Conservation (phyloP, 2,797 vertebrate genomes). For the Synaphobranchus kaupii region DNA sequence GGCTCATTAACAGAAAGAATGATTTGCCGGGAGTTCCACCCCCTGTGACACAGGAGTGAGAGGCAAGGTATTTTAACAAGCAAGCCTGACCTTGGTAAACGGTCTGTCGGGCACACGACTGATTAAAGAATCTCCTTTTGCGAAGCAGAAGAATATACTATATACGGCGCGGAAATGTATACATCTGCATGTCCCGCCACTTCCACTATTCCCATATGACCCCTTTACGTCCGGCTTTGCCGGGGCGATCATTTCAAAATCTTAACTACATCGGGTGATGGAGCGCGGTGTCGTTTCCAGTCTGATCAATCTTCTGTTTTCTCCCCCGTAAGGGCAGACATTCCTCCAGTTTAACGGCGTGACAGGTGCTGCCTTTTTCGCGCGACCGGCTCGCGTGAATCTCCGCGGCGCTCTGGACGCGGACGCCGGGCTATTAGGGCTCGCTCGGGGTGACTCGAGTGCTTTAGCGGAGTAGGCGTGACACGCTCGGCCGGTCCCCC, state of each 20-base stretch:
- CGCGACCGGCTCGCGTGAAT: background rate
- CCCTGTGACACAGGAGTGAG: conserved; percentile 19
- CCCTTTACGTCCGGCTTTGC: background rate
- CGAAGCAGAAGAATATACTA: background rate
- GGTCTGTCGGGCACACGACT: conserved; percentile 11
- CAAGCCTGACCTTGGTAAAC: conserved; percentile 19
- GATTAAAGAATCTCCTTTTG: conserved; percentile 15
- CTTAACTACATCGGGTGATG: background rate
- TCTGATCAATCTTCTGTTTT: background rate
- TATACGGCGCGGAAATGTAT: background rate
- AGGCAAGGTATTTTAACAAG: conserved; percentile 25
- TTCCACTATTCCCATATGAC: background rate
- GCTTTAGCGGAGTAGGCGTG: conserved; percentile 54
- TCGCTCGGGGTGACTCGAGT: conserved; percentile 53
- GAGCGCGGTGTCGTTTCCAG: background rate
- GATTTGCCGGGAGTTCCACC: conserved; percentile 4
- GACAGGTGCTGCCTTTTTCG: background rate
- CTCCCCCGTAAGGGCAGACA: background rate
- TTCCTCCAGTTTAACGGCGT: background rate
- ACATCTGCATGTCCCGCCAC: background rate
- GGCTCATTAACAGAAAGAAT: conserved; percentile 27
- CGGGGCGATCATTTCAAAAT: background rate
- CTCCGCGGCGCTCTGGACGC: background rate
- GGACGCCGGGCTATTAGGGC: conserved; percentile 50
- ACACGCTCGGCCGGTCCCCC: conserved; percentile 35